Evolutionary conservation across 2,888 invertebrate species (phyloP), one percentile per base, ranked within the genome.

Genomic region (Lasiommata megera): DNA sequence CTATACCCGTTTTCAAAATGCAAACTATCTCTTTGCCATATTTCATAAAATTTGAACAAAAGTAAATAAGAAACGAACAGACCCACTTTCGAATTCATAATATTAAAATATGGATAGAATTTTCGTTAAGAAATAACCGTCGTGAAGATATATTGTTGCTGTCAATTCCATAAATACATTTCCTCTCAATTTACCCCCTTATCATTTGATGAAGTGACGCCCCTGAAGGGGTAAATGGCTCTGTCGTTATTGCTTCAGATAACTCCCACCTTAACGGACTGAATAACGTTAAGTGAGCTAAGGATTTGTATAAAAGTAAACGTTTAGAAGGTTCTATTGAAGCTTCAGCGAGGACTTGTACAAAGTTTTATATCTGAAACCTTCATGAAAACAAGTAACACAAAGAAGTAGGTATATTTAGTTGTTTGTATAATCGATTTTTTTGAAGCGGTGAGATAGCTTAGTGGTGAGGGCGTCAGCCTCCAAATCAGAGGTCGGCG

Each of bases 121-220:
- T 50, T 40, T 9, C 7, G 17, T 12, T 37, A 37, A 23, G 38
- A 50, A 38, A 40, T 18, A 50, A 11, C 11, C 5, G 2, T 34
- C 31, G 31, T 38, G 16, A 41, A 52, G 17, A 41, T 40, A 40
- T 37, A 50, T n/a, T 12, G 6, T 37, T 1, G 9, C 50, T 18
- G 37, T 50, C 37, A 52, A 41, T 16, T 14, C 12, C 16, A 52
- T 14, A 31, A 52, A 52, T 52, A 52, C 40, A 28, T 41, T 41
- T 41, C 51, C 51, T 17, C 51, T 52, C 51, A 52, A 52, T 52
- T 52, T 52, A 41, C 41, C 40, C 38, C 37, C 51, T 12, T n/a
- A n/a, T 41, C 37, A 28, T 38, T 50, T 50, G 50, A 50, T 38
- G 37, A 23, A 50, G 50, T 18, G 50, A 11, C 50, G 23, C 50